phyloP scores from a whole-genome alignment of 2,888 invertebrate genomes.

The Asteroscopus sphinx region DNA sequence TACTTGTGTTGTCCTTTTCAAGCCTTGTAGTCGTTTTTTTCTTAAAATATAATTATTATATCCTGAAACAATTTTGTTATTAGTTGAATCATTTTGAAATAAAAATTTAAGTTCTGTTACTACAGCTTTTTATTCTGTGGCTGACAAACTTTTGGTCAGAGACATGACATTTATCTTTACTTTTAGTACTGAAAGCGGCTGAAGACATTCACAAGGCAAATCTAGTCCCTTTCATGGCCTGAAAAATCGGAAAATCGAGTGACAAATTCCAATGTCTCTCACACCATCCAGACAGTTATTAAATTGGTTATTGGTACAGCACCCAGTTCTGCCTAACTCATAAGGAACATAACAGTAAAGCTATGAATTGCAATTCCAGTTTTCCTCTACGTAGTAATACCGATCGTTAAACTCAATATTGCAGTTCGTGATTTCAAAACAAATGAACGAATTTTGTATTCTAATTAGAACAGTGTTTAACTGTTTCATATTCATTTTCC shows the following conservation, averaged over 20 bases:
- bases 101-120: no score
- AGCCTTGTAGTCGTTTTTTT: conserved; percentile 27
- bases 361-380: conserved; percentile 6
- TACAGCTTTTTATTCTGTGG: no score
- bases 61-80: conserved; percentile 43
- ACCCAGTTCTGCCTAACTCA: conserved; percentile 2
- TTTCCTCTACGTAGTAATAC: conserved; percentile 2
- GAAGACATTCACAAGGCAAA: no score
- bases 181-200: no score
- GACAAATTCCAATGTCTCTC: not conserved
- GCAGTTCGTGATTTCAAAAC: conserved; percentile 21
- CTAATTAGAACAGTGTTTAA: conserved; percentile 8
- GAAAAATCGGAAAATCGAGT: not conserved
- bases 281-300: not conserved
- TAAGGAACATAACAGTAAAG: conserved; percentile 8
- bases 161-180: no score
- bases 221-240: no score
- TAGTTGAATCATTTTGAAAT: not conserved
- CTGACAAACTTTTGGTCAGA: no score
- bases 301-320: not conserved
- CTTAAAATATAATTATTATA: conserved; percentile 33
- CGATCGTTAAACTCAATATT: conserved; percentile 32
- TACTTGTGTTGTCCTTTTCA: conserved; percentile 32
- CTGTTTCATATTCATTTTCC: conserved; percentile 9
- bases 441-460: conserved; percentile 11